Conservation (phyloP, 2,797 vertebrate genomes). For the Helostoma temminkii region DNA sequence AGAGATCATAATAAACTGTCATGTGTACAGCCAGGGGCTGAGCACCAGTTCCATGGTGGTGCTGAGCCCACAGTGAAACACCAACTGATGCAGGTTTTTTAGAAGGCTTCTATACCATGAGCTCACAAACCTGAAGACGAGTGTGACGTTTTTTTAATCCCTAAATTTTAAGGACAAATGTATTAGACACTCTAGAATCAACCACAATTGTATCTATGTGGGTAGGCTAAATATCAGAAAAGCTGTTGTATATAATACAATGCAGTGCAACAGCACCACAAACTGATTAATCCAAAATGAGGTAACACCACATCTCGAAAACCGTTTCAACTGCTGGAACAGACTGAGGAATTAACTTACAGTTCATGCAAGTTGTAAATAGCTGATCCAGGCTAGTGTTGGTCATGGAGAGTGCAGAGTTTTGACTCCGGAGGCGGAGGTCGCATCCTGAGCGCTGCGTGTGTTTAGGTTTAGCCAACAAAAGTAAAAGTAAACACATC, state of each 20-base stretch:
- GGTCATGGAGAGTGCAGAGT: not conserved
- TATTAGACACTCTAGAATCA: not conserved
- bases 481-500: not conserved
- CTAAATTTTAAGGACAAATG: conserved; percentile 34
- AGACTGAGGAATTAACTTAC: too few species aligned
- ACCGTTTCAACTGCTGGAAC: too few species aligned
- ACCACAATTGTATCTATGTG: not conserved
- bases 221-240: not conserved
- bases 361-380: not conserved
- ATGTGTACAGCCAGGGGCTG: conserved; percentile 79
- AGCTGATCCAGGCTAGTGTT: not conserved
- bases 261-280: not conserved
- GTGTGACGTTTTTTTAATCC: conserved; percentile 10
- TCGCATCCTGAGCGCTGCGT: not conserved
- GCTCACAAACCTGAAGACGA: conserved; percentile 42
- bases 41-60: conserved; percentile 64
- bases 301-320: too few species aligned
- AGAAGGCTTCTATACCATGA: conserved; percentile 39
- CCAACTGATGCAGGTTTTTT: conserved; percentile 62
- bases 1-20: conserved; percentile 84
- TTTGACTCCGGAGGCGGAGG: not conserved
- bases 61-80: conserved; percentile 68
- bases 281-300: too few species aligned
- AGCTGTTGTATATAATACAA: too few species aligned
- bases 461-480: conserved; percentile 3